Percentiles rank a stretch among this genome's conserved stretches.
Evolutionary conservation across 2,113 vertebrate species (phyloP).

Genomic region (Varanus salvator): DNA sequence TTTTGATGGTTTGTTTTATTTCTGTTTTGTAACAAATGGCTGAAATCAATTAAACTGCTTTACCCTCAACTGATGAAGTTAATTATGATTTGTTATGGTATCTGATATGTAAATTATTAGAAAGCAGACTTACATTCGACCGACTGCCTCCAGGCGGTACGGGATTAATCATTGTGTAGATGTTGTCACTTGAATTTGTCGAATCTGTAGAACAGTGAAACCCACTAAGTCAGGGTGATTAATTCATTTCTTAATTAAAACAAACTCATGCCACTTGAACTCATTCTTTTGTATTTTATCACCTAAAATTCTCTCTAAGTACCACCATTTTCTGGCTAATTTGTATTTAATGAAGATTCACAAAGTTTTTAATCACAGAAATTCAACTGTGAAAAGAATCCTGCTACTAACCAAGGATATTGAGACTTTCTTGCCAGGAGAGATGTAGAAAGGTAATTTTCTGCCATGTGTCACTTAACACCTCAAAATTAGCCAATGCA

Average conservation of each 20-base stretch:
- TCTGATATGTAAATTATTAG: constrained; percentile 84
- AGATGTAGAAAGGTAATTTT: not conserved
- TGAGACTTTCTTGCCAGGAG: constrained; percentile 10
- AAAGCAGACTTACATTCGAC: constrained; percentile 92
- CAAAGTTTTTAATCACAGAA: constrained; percentile 85
- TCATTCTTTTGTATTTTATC: constrained; percentile 86
- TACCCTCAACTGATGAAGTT: constrained; percentile 84
- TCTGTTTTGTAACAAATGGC: constrained; percentile 83
- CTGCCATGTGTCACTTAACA: not conserved
- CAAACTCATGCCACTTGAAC: constrained; percentile 85
- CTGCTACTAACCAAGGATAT: constrained; percentile 48
- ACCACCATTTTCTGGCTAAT: constrained; percentile 84
- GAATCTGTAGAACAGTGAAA: constrained; percentile 88
- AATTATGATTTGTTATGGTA: constrained; percentile 88
- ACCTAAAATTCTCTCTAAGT: constrained; percentile 84
- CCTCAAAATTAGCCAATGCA: constrained; percentile 13
- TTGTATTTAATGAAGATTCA: constrained; percentile 87
- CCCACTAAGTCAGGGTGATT: constrained; percentile 79
- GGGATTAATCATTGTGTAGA: constrained; percentile 99
- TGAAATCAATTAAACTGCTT: constrained; percentile 85
- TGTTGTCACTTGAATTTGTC: constrained; percentile 99
- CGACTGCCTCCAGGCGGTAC: constrained; percentile 94
- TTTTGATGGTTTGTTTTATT: constrained; percentile 82
- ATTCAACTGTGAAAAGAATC: constrained; percentile 79
- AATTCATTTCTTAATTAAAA: constrained; percentile 88